Evolutionary conservation across 2,113 vertebrate genomes (phyloP), one percentile per base, ranked within the genome.

Genomic region (Talpa occidentalis): DNA sequence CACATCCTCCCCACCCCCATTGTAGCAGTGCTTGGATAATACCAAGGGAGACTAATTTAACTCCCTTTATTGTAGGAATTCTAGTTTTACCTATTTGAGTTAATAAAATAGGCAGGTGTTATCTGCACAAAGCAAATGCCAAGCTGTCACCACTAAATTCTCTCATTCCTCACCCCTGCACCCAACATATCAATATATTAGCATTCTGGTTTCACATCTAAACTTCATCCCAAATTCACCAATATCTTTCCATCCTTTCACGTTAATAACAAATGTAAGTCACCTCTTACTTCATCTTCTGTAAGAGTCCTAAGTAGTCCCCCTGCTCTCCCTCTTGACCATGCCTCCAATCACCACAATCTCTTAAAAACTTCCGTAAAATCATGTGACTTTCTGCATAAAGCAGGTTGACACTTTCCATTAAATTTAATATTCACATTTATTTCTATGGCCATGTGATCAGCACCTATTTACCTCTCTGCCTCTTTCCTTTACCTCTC

Each of bases 41-140:
- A 87, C 32, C 60, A 88, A 84, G 84, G 19, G 35, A 94, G 7
- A 85, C 26, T 64, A 81, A 73, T 60, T 89, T n/a, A 76, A 49
- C 16, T 88, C 54, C 70, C 70, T 83, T 79, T 67, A 62, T 32
- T 87, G 28, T 40, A 69, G 24, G 5, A 93, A 76, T 80, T 85
- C 60, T 56, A 35, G 24, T 76, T 80, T 90, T 54, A 81, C 52
- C 52, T 66, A 67, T 72, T 73, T 88, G 84, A 79, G 74, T 62
- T 76, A 88, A 40, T 88, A 93, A 88, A 93, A 91, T 22, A 93
- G 32, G 28, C 47, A 52, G 17, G 21, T 62, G 32, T 14, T 35
- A 62, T 62, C 21, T 86, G 69, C 47, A 93, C 56, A 89, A 95
- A 77, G 24, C 49, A 93, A 93, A 90, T 35, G 21, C 40, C 52